phyloP scores from a whole-genome alignment of 2,797 vertebrate genomes.

The Melanogrammus aeglefinus region DNA sequence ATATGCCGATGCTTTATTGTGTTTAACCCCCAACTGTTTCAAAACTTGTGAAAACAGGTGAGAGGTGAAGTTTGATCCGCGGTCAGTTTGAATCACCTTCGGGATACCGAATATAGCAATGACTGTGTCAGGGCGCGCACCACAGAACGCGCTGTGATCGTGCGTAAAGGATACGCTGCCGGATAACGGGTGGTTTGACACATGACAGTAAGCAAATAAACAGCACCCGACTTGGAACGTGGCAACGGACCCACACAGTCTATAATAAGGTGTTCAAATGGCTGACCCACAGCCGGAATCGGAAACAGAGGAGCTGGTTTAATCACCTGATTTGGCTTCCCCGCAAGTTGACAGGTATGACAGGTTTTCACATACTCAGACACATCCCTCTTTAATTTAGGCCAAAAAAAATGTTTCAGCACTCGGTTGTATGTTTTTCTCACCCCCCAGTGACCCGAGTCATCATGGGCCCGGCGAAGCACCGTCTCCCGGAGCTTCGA shows the following conservation, averaged over 20 bases:
- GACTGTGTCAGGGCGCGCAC: neutral
- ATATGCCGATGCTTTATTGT: neutral
- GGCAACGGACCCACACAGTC: constrained; percentile 4
- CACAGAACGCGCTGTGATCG: neutral
- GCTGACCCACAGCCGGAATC: no score
- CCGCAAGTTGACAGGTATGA: constrained; percentile 1
- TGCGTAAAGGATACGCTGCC: neutral
- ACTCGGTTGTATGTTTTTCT: neutral
- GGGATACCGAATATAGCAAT: neutral
- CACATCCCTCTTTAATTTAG: neutral
- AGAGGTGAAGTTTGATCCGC: neutral
- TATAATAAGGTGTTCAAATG: no score
- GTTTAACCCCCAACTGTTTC: neutral
- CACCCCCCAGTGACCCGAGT: neutral
- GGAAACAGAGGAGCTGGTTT: no score
- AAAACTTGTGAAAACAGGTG: neutral
- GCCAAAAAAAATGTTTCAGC: constrained; percentile 1
- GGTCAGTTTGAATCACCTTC: no score
- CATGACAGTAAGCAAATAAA: neutral
- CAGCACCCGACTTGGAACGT: neutral
- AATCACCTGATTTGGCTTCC: no score
- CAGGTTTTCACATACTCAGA: neutral
- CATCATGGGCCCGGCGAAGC: neutral
- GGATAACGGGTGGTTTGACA: neutral
- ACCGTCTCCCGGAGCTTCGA: no score